phyloP scores from a whole-genome alignment of 2,797 vertebrate genomes.

The Menidia menidia region DNA sequence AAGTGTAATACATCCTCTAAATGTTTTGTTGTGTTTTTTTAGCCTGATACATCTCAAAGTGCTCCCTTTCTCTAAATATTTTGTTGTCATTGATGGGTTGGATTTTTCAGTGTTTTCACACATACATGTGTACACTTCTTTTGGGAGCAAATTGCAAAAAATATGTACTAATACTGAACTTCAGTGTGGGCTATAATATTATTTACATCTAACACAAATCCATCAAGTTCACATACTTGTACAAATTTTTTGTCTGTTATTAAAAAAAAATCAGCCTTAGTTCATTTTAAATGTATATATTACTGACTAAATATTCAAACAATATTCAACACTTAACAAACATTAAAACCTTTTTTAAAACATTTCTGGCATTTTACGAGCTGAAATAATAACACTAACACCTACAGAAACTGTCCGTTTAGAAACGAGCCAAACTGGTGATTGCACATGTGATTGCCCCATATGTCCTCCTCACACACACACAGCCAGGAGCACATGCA shows the following conservation, averaged over 20 bases:
- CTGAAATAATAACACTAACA: slow-evolving; percentile 41
- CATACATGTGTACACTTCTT: not conserved
- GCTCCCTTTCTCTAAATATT: not conserved
- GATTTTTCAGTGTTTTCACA: slow-evolving; percentile 15
- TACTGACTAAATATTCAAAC: slow-evolving; percentile 6
- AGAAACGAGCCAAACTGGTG: slow-evolving; percentile 34
- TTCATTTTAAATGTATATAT: not conserved
- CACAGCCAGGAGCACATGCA: slow-evolving; percentile 33
- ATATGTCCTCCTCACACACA: slow-evolving; percentile 22
- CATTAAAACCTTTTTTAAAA: not conserved
- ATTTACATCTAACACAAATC: slow-evolving; percentile 6
- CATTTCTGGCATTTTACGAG: slow-evolving; percentile 21
- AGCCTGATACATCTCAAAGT: not conserved
- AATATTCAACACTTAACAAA: not conserved
- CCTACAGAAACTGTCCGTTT: slow-evolving; percentile 40
- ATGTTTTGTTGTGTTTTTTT: not conserved
- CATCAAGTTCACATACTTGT: slow-evolving; percentile 6
- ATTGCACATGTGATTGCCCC: slow-evolving; percentile 22
- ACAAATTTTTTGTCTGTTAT: slow-evolving; percentile 3
- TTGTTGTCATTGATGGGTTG: slow-evolving; percentile 8
- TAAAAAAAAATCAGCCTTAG: not conserved
- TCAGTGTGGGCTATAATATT: slow-evolving; percentile 2
- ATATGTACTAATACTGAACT: slow-evolving; percentile 6
- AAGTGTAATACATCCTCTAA: not conserved
- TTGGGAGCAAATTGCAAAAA: slow-evolving; percentile 13